A percentile compares a stretch with the other conserved stretches of the same genome.
Evolutionary conservation across 1,140 invertebrate species (phyloP).

Genomic region (Drosophila melanica): DNA sequence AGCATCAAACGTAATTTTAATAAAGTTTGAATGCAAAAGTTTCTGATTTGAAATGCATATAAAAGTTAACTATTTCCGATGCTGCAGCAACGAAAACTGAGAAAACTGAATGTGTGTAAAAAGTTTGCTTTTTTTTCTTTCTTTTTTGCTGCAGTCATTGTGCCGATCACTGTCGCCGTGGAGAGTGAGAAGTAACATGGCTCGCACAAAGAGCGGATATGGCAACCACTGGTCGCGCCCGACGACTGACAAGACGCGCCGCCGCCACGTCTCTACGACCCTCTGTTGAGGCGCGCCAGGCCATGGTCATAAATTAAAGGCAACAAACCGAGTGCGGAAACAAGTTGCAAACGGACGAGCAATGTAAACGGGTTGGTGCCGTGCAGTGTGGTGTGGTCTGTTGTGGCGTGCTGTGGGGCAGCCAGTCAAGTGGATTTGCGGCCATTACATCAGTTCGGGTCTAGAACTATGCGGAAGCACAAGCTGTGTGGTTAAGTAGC

Average conservation of each 20-base stretch:
- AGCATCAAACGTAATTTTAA: conserved; percentile 76
- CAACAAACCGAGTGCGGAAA: conserved; percentile 75
- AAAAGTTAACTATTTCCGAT: conserved; percentile 81
- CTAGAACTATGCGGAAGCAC: conserved; percentile 55
- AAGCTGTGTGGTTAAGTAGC: conserved; percentile 74
- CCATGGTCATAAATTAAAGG: conserved; percentile 76
- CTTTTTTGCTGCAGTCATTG: conserved; percentile 39
- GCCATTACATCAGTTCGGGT: conserved; percentile 50
- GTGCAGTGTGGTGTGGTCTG: not conserved
- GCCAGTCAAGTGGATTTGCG: conserved; percentile 69
- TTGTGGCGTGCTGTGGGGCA: not conserved
- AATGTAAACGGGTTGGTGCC: not conserved
- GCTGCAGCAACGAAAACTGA: conserved; percentile 43
- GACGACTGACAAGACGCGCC: conserved; percentile 57
- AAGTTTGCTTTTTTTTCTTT: conserved; percentile 43
- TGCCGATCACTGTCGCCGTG: conserved; percentile 46
- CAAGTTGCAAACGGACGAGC: conserved; percentile 52
- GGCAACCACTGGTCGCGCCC: conserved; percentile 39
- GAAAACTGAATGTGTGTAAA: conserved; percentile 64
- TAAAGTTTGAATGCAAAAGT: conserved; percentile 80
- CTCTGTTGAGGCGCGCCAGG: conserved; percentile 43
- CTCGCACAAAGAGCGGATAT: conserved; percentile 67
- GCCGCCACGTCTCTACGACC: conserved; percentile 17
- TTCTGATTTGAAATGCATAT: conserved; percentile 80
- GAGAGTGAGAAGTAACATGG: conserved; percentile 1